A percentile compares a stretch with the other conserved stretches of the same genome.
Evolutionary conservation across 2,888 invertebrate genomes (phyloP).

Genomic region (Rotaria magnacalcarata): DNA sequence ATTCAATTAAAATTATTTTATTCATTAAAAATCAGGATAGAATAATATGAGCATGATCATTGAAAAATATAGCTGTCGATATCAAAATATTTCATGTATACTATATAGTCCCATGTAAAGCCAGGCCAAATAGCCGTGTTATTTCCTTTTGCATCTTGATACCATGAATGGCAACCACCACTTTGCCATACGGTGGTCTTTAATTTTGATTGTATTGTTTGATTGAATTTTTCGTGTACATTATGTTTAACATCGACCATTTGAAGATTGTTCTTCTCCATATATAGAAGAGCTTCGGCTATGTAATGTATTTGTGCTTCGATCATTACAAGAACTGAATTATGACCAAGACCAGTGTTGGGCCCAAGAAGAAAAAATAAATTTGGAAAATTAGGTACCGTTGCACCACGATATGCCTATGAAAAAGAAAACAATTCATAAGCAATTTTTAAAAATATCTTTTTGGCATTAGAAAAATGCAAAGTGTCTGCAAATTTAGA

Average conservation of each 20-base stretch:
- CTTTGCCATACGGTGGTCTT: not conserved
- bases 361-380: not conserved
- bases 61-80: not conserved
- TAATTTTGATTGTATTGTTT: not conserved
- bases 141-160: conserved; percentile 4
- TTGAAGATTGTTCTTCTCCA: not conserved
- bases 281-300: not conserved
- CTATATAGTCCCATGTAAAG: not conserved
- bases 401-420: not conserved
- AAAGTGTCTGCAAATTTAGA: no score
- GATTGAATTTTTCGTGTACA: not conserved
- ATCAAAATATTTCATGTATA: not conserved
- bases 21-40: no score
- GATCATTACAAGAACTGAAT: not conserved
- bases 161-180: conserved; percentile 26
- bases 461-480: no score
- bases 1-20: no score
- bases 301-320: not conserved
- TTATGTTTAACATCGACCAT: not conserved
- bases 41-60: not conserved
- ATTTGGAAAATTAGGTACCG: not conserved
- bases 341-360: not conserved
- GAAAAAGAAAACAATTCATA: not conserved
- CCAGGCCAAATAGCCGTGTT: not conserved
- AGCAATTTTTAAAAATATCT: no score